A percentile compares a stretch with the other conserved stretches of the same genome.
These are phyloP conservation scores for Pseudococcus jackbeardsleyi DNA, from an alignment of 2,888 invertebrate species.

Conservation along the genomic window DNA sequence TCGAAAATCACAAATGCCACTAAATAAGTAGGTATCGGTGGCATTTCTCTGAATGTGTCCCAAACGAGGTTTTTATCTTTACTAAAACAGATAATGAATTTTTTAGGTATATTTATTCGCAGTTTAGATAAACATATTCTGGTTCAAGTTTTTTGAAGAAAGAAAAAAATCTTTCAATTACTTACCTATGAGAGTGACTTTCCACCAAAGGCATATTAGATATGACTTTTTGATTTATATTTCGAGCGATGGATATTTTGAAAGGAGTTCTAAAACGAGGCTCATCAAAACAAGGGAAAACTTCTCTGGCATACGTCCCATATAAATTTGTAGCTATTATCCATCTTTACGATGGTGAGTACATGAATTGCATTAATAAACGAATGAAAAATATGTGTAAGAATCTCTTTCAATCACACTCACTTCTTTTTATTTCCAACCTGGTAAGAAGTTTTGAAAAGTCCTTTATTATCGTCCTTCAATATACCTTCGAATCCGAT, in stretches of 20 bases:
- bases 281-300: constrained; percentile 91
- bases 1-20: constrained; percentile 83
- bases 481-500: constrained; percentile 62
- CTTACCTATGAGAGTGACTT: background rate
- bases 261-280: constrained; percentile 86
- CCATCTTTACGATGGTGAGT: constrained; percentile 73
- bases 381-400: background rate
- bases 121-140: no score
- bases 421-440: constrained; percentile 44
- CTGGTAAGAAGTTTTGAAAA: constrained; percentile 65
- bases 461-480: constrained; percentile 64
- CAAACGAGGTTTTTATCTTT: background rate
- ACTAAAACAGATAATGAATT: background rate
- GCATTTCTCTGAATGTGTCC: constrained; percentile 65
- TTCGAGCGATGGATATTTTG: constrained; percentile 77
- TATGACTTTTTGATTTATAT: constrained; percentile 65
- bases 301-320: constrained; percentile 82
- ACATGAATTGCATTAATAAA: background rate
- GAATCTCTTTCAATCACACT: background rate
- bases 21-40: constrained; percentile 74
- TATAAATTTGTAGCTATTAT: constrained; percentile 86
- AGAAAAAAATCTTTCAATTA: background rate
- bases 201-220: constrained; percentile 67
- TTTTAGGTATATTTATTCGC: background rate
- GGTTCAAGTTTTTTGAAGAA: background rate